Base-by-base conservation (phyloP, 2,113 vertebrate genomes). In the Chamaea fasciata region DNA sequence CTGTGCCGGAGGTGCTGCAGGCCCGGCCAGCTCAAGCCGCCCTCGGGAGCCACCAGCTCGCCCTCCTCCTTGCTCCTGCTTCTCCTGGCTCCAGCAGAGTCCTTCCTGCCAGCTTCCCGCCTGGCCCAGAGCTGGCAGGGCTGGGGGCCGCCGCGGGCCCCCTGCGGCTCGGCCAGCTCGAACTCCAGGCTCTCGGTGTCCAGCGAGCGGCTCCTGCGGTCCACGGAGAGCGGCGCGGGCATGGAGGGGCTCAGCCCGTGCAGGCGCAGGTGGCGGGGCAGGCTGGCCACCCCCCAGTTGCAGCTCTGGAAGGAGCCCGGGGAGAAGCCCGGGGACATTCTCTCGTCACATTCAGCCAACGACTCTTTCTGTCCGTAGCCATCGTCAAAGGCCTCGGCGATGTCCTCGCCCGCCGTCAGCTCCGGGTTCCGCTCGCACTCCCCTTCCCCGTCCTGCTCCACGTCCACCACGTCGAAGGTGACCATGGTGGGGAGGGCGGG, bases 391-490 rank as follows among this genome's bases (percentile, higher is more conserved):
- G 98, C 98, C 97, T 99, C 98, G 1, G 98, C 97, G 5, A 99
- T 97, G 79, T 98, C 99, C 95, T 99, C 99, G 7, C 98, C 99
- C 3, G 98, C 98, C 1, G 97, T 99, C 97, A 99, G 98, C 81
- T 99, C 99, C 4, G 98, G 98, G 46, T 98, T 99, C 89, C 99
- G 98, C 71, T 99, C 99, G 6, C 99, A 99, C 87, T 99, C 99
- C 2, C 99, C 99, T 94, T 99, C 99, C 1, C 99, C 99, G 69
- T 99, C 99, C 57, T 98, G 98, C 91, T 99, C 99, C 96, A 99
- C 98, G 9, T 99, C 99, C 6, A 99, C 99, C 0, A 99, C 98
- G 27, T 99, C 99, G 28, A 99, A 99, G 3, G 99, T 99, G 81
- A 99, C 99, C 96, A 99, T 99, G 57, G 99, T 98, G 4, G 99